Conservation (phyloP, 2,888 invertebrate species). For the Acrocyrtus sp. region DNA sequence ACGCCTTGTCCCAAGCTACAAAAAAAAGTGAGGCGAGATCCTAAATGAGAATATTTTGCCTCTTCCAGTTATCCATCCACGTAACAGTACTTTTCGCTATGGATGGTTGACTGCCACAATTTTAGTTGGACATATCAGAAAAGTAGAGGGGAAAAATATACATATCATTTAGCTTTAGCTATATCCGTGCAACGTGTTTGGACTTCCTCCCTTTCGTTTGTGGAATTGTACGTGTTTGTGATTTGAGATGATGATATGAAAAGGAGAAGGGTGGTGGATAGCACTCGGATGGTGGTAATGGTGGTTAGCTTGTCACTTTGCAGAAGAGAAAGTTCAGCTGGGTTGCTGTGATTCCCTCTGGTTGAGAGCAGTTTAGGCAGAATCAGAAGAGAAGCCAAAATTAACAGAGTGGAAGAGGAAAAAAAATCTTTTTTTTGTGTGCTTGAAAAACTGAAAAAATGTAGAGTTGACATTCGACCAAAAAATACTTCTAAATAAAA, state of each 20-base stretch:
- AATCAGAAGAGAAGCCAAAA: neutral
- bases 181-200: slow-evolving; percentile 47
- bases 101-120: slow-evolving; percentile 4
- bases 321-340: neutral
- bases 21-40: slow-evolving; percentile 27
- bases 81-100: neutral
- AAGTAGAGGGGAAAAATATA: neutral
- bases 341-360: neutral
- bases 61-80: slow-evolving; percentile 6
- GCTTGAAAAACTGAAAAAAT: neutral
- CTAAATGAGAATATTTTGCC: slow-evolving; percentile 28
- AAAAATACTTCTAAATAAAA: neutral
- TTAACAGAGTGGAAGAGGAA: neutral
- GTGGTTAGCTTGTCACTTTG: neutral
- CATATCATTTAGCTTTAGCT: slow-evolving; percentile 11
- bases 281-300: slow-evolving; percentile 11
- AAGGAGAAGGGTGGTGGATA: slow-evolving; percentile 20
- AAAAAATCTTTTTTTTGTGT: neutral
- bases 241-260: slow-evolving; percentile 32
- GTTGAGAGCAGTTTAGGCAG: no score
- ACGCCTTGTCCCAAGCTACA: slow-evolving; percentile 30
- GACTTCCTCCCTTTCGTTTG: slow-evolving; percentile 24
- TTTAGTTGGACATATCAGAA: slow-evolving; percentile 10
- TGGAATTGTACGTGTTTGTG: slow-evolving; percentile 40
- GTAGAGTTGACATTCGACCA: neutral